Evolutionary conservation across 2,113 vertebrate species (phyloP).

Genomic region (Cinclus mexicanus): DNA sequence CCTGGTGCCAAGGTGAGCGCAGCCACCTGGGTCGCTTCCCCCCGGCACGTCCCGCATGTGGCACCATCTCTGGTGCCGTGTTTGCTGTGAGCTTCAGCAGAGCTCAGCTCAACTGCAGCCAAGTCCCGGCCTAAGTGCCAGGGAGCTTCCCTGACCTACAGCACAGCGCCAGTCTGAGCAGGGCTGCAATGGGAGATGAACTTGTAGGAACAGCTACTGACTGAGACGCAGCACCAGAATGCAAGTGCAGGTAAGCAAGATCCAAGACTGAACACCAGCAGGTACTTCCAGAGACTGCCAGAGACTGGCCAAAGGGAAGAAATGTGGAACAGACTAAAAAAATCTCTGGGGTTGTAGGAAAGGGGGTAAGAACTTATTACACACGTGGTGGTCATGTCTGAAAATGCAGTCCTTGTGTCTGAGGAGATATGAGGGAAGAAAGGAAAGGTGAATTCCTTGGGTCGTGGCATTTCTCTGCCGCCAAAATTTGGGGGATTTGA

Average conservation of each 20-base stretch:
- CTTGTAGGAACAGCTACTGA: background rate
- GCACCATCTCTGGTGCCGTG: background rate
- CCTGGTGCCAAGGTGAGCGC: background rate
- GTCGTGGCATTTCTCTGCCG: background rate
- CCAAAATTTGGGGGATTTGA: background rate
- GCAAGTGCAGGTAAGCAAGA: background rate
- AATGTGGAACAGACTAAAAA: background rate
- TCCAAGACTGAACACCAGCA: background rate
- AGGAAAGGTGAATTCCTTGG: background rate
- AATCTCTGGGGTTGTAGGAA: background rate
- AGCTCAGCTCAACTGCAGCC: background rate
- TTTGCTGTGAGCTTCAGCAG: background rate
- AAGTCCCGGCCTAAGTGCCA: background rate
- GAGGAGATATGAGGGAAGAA: background rate
- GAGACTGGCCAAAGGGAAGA: background rate
- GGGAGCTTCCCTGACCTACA: background rate
- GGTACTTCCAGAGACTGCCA: background rate
- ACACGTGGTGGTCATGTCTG: background rate
- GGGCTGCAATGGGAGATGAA: background rate
- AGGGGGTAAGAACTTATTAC: background rate
- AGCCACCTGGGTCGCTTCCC: conserved; percentile 6
- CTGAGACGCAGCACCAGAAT: background rate
- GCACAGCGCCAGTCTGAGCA: background rate
- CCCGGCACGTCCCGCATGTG: background rate
- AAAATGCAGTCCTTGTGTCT: background rate